A percentile compares a stretch with the other conserved stretches of the same genome.
phyloP scores from a whole-genome alignment of 2,888 invertebrate genomes.

The Acanthosepion esculentum region DNA sequence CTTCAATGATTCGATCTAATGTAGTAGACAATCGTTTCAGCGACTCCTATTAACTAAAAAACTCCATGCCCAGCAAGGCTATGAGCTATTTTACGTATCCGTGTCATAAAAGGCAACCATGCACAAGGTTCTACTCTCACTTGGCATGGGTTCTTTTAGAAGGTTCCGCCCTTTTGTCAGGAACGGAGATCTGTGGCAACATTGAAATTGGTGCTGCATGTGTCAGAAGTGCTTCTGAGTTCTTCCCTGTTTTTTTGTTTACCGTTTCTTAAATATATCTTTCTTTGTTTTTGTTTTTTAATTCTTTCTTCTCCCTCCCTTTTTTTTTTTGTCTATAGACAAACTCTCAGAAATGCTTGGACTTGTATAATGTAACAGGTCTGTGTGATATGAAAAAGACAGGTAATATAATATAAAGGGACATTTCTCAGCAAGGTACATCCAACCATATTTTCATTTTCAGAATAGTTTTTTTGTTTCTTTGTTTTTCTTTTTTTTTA shows the following conservation, averaged over 20 bases:
- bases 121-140: background rate
- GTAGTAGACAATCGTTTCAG: background rate
- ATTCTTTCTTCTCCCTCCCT: background rate
- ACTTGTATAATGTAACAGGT: no score
- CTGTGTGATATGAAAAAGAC: no score
- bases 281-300: background rate
- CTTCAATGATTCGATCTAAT: background rate
- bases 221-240: background rate
- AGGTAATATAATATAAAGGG: no score
- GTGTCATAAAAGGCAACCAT: background rate
- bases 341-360: no score
- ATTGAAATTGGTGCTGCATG: background rate
- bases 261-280: background rate
- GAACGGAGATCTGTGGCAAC: background rate
- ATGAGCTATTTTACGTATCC: background rate
- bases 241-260: background rate
- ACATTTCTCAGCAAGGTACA: no score
- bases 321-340: background rate
- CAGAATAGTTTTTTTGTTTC: background rate
- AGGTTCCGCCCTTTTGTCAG: background rate
- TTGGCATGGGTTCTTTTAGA: background rate
- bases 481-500: background rate
- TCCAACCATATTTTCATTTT: background rate
- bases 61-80: background rate
- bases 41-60: background rate